Evolutionary conservation across 2,797 vertebrate genomes (phyloP), one percentile per base, ranked within the genome.

Genomic region (Channa striata): DNA sequence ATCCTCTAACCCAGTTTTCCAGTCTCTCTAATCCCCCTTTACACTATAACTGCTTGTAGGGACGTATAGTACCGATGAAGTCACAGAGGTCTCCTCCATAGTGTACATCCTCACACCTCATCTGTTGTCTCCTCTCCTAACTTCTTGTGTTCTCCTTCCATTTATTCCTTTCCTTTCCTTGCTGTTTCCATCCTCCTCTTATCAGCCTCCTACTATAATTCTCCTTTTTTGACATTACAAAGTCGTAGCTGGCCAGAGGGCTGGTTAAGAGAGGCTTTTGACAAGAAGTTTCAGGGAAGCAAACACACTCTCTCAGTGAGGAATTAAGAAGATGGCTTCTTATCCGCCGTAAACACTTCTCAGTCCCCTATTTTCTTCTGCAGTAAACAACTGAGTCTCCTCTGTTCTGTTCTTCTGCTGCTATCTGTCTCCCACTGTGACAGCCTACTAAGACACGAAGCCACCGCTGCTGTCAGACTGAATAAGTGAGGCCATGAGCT

Each of bases 1-100:
- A 88, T 92, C 79, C 86, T 89, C 83, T 91, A 94, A 91, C 93
- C 93, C 91, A 93, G 81, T 93, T 93, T 91, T 69, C 83, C 82
- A 81, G 80, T 78, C 68, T 87, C 82, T 84, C 59, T 91, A 92
- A 93, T 90, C 86, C 89, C 68, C 74, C 78, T 91, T 85, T 87
- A 84, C 85, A 82, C 72, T 73, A 57, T 73, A 80, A 75, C 81
- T 76, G 78, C 78, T 88, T 83, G 78, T 83, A 81, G 72, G 85
- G 80, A 82, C 72, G 68, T 65, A 58, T 40, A 67, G 63, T 30
- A 42, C 48, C 39, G 59, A 86, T 65, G 69, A 33, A 58, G 59
- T 11, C 40, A 64, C 51, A 16, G 44, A 59, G 52, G 40, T 53
- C 63, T 68, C 66, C 43, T 17, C 56, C 66, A 63, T n/a, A n/a